phyloP scores from a whole-genome alignment of 2,113 vertebrate genomes.

The Hucho hucho region DNA sequence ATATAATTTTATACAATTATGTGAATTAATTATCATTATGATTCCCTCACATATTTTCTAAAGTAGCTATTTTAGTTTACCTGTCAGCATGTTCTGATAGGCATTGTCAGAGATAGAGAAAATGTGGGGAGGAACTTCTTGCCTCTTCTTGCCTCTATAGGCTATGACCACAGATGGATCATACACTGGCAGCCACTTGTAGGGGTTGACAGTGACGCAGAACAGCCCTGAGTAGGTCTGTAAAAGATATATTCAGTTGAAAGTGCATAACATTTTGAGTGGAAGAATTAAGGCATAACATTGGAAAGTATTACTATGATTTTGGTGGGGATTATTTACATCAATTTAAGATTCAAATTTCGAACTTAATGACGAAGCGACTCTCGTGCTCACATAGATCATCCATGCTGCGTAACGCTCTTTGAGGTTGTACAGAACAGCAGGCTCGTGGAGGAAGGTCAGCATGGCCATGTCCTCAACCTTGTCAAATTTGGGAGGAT shows the following conservation, averaged over 20 bases:
- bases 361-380: no score
- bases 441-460: conserved; percentile 76
- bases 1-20: not conserved
- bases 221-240: conserved; percentile 81
- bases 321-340: no score
- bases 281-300: no score
- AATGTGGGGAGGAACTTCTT: conserved; percentile 80
- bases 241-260: no score
- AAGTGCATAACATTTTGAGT: no score
- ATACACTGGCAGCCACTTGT: conserved; percentile 80
- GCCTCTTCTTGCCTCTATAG: conserved; percentile 81
- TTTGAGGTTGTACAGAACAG: conserved; percentile 80
- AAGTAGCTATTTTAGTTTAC: conserved; percentile 41
- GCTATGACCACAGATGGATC: conserved; percentile 69
- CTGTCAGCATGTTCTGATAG: conserved; percentile 82
- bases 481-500: conserved; percentile 91
- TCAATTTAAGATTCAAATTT: no score
- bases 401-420: conserved; percentile 81
- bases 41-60: not conserved
- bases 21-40: not conserved
- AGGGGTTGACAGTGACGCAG: conserved; percentile 78
- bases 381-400: conserved; percentile 74
- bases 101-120: conserved; percentile 84
- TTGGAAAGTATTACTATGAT: no score
- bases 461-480: conserved; percentile 81